These are phyloP conservation scores for Acleris holmiana DNA, from an alignment of 2,888 invertebrate genomes.

Conservation along the genomic window DNA sequence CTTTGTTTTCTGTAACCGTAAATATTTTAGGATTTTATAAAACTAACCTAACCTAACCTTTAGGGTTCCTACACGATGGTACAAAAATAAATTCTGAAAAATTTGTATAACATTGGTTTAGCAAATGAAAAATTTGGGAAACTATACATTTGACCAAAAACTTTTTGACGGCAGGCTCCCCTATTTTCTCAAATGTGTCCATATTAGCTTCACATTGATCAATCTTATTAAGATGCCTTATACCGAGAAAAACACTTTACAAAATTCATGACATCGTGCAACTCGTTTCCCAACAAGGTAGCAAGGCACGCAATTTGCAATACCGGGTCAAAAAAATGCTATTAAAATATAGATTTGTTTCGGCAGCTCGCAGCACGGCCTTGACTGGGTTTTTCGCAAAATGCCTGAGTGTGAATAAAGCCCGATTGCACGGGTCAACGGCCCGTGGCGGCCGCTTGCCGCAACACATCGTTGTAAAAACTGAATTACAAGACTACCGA, in stretches of 20 bases:
- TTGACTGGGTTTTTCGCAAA: slow-evolving; percentile 73
- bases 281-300: slow-evolving; percentile 55
- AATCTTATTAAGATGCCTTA: not conserved
- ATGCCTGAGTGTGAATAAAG: slow-evolving; percentile 51
- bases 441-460: slow-evolving; percentile 54
- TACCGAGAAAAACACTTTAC: slow-evolving; percentile 22
- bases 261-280: slow-evolving; percentile 52
- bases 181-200: too few relatives aligned
- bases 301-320: slow-evolving; percentile 66
- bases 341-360: slow-evolving; percentile 76
- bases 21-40: too few relatives aligned
- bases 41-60: too few relatives aligned
- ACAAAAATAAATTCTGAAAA: too few relatives aligned
- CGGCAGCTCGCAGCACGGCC: slow-evolving; percentile 69
- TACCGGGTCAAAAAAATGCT: slow-evolving; percentile 54
- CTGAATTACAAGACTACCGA: slow-evolving; percentile 54
- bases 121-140: too few relatives aligned
- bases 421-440: slow-evolving; percentile 64
- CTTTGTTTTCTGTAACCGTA: too few relatives aligned
- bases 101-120: too few relatives aligned
- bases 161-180: too few relatives aligned
- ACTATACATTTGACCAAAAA: too few relatives aligned
- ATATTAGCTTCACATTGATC: too few relatives aligned
- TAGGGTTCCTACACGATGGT: too few relatives aligned
- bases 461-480: slow-evolving; percentile 41